Evolutionary conservation across 2,797 vertebrate genomes (phyloP).

Genomic region (Crocodylus rhombifer): DNA sequence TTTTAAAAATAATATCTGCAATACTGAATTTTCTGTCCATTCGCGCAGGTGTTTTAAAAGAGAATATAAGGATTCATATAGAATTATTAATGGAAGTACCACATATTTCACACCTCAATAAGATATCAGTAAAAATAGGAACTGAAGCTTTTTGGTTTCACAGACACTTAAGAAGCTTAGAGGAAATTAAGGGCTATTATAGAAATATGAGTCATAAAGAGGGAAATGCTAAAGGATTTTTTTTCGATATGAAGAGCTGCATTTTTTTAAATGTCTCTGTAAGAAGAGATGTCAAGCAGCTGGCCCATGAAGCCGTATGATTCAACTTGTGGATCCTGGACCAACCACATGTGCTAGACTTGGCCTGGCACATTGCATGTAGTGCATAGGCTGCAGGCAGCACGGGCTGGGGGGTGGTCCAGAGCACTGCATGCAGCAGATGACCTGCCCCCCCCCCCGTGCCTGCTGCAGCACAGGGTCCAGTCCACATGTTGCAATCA

Average conservation of each 20-base stretch:
- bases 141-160: not conserved
- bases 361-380: too few relatives aligned
- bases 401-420: too few relatives aligned
- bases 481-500: too few relatives aligned
- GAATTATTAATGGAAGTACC: not conserved
- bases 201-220: conserved; percentile 8
- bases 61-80: not conserved
- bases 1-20: not conserved
- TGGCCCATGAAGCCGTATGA: too few relatives aligned
- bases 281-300: too few relatives aligned
- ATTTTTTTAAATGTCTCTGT: conserved; percentile 24
- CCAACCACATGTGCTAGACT: too few relatives aligned
- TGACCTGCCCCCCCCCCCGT: too few relatives aligned
- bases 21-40: not conserved
- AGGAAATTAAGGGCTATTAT: conserved; percentile 14
- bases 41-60: not conserved
- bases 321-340: too few relatives aligned
- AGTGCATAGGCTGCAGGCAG: too few relatives aligned
- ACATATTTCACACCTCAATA: not conserved
- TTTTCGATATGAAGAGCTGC: not conserved
- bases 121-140: not conserved
- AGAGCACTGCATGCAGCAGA: too few relatives aligned
- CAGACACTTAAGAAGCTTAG: conserved; percentile 17
- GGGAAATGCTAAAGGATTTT: not conserved
- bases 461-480: too few relatives aligned